These are phyloP conservation scores for Lycia hirtaria DNA, from an alignment of 2,888 invertebrate species.

Conservation along the genomic window DNA sequence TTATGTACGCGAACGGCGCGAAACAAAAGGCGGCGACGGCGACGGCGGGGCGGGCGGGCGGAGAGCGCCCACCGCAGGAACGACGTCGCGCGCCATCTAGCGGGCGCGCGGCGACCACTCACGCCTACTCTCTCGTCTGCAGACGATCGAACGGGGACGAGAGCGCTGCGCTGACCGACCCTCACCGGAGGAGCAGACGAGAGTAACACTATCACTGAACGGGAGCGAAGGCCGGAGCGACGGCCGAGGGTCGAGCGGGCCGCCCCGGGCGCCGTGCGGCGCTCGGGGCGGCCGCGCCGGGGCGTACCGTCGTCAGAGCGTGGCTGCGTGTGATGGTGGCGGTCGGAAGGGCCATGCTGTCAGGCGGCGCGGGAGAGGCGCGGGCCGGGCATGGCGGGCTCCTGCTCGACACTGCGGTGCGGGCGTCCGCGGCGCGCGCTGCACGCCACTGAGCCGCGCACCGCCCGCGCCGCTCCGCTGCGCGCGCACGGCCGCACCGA, in stretches of 20 bases:
- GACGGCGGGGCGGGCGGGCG: constrained; percentile 79
- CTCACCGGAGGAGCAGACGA: constrained; percentile 60
- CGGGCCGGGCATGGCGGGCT: constrained; percentile 85
- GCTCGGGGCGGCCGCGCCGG: constrained; percentile 42
- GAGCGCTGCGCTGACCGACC: constrained; percentile 67
- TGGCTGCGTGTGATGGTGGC: constrained; percentile 85
- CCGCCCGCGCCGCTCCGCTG: constrained; percentile 58
- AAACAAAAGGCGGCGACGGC: constrained; percentile 78
- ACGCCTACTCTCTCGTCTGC: constrained; percentile 79
- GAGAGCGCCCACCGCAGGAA: constrained; percentile 83
- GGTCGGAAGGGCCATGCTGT: constrained; percentile 84
- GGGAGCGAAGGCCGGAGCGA: constrained; percentile 48
- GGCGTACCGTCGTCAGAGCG: constrained; percentile 85
- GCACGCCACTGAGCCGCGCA: constrained; percentile 83
- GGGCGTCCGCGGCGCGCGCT: constrained; percentile 84
- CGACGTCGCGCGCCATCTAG: constrained; percentile 82
- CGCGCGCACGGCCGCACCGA: constrained; percentile 48
- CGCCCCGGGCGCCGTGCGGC: constrained; percentile 44
- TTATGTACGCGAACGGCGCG: constrained; percentile 78
- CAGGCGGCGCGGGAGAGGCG: constrained; percentile 84
- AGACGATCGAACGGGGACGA: constrained; percentile 82
- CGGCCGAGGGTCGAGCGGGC: constrained; percentile 46
- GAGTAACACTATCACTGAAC: constrained; percentile 75
- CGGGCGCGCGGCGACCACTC: constrained; percentile 79
- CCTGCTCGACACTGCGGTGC: constrained; percentile 84